Base-by-base conservation (phyloP, 53 echinoderm and acorn worm species). In the Apostichopus leukothele region DNA sequence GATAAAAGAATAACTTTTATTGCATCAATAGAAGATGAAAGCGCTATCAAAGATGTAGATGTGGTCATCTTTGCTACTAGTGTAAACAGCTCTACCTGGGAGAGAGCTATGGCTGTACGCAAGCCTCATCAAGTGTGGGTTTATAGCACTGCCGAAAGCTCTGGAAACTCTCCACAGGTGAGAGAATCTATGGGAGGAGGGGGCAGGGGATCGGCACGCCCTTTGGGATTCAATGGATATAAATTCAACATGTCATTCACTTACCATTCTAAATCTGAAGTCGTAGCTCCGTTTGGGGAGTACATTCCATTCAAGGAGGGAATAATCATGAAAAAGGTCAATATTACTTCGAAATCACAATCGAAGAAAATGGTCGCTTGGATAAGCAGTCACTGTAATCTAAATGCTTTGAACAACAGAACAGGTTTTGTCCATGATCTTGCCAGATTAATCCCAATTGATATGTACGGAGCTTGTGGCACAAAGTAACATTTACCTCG, bases 161-260 rank as follows among this genome's bases (percentile, higher is more conserved):
- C 67, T 1, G 19, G 60, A 9, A 6, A 60, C 10, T 84, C 84
- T 23, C 67, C 84, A 2, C 84, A 66, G 0, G 21, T 84, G 1
- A 57, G 57, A 7, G 39, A 39, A 39, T 5, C 9, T 39, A 39
- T 3, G 3, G 3, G 3, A 39, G 39, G 39, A 39, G 39, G 39
- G 39, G 39, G 39, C 39, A 5, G 13, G 22, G 8, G 75, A 75
- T 39, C 23, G 84, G 1, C 84, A 39, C 39, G 39, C 39, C 39
- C 84, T 20, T n/a, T 84, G 21, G 84, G 84, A 5, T 84, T 84
- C 14, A 60, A 60, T 0, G 21, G 21, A 18, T 75, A 18, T 39
- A 13, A 21, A 10, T 84, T 84, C 13, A 84, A 84, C 84, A 59
- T 59, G 59, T 84, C 84, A 6, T 84, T 84, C 26, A 84, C 26